Conservation (phyloP, 2,113 vertebrate species). For the Gymnorhina tibicen region DNA sequence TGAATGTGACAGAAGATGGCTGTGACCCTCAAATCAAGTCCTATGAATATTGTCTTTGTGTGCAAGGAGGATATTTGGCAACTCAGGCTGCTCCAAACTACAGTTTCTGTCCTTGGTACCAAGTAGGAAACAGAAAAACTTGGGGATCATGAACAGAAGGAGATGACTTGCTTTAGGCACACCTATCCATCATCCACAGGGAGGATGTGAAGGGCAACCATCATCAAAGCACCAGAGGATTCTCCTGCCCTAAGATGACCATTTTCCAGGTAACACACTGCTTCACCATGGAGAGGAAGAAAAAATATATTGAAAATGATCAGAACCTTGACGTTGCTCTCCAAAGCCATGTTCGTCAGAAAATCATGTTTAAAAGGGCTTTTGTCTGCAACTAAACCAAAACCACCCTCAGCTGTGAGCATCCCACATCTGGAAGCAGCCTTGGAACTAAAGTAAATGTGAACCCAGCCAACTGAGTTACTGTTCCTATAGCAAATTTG, state of each 20-base stretch:
- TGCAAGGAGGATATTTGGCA: background rate
- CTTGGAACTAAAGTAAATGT: background rate
- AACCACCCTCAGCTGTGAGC: background rate
- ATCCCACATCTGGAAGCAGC: background rate
- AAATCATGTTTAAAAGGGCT: background rate
- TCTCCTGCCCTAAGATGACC: background rate
- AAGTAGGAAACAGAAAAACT: background rate
- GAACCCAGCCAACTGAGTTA: background rate
- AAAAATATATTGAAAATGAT: background rate
- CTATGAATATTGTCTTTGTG: background rate
- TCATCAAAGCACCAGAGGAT: background rate
- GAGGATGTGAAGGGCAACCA: background rate
- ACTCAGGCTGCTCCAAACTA: background rate
- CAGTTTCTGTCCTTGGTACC: background rate
- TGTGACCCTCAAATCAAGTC: background rate
- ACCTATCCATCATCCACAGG: background rate
- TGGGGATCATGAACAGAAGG: background rate
- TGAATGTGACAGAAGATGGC: background rate
- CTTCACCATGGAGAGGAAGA: background rate
- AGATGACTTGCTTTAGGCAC: background rate
- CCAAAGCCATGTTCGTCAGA: background rate
- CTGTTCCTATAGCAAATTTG: background rate
- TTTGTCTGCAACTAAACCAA: background rate
- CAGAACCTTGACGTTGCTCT: background rate
- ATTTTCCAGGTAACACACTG: background rate